Percentiles rank a stretch among this genome's conserved stretches.
Conservation (phyloP, 2,113 vertebrate species). For the Microtus oregoni region DNA sequence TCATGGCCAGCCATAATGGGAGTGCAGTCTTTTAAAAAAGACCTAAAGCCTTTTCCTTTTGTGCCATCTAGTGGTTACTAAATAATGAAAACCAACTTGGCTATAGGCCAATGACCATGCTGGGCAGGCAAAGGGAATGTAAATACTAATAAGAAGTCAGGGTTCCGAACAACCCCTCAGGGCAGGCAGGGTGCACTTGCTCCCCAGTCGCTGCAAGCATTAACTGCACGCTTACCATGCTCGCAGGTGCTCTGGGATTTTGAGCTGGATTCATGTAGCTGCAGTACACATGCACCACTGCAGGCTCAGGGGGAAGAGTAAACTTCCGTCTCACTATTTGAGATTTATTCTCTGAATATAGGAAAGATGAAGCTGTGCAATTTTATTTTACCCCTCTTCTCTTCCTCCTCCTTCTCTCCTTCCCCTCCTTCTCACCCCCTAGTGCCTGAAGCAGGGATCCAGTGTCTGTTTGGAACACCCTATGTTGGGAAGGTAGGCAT, state of each 20-base stretch:
- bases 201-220: neutral
- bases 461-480: neutral
- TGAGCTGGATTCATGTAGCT: neutral
- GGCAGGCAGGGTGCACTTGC: neutral
- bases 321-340: no score
- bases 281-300: accelerated
- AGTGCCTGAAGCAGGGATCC: neutral
- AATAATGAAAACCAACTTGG: neutral
- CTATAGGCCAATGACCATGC: neutral
- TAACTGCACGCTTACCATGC: neutral
- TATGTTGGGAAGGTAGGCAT: neutral
- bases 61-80: conserved; percentile 78
- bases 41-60: conserved; percentile 60
- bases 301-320: neutral
- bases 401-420: accelerated
- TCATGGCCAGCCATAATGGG: accelerated
- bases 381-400: neutral
- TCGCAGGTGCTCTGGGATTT: neutral
- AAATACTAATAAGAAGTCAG: neutral
- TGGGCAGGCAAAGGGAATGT: neutral
- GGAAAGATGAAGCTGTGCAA: neutral
- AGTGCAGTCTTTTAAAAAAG: accelerated
- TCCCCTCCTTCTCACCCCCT: neutral
- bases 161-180: neutral
- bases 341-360: neutral